These are phyloP conservation scores for Triplophysa yarkandensis DNA, from an alignment of 2,797 vertebrate genomes.

Conservation along the genomic window DNA sequence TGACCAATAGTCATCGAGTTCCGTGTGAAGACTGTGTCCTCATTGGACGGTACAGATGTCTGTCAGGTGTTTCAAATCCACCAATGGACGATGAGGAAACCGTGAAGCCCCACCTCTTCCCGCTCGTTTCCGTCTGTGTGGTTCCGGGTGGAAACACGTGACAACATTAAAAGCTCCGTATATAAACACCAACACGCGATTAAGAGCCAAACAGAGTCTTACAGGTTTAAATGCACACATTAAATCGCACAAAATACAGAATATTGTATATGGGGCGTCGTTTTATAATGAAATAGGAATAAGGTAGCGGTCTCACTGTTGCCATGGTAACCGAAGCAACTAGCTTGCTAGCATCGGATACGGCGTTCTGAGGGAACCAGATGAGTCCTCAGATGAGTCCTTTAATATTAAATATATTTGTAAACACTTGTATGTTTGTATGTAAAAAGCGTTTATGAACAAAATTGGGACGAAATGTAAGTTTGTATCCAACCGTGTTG, in stretches of 20 bases:
- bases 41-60: conserved; percentile 24
- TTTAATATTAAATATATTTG: background rate
- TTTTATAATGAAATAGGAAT: background rate
- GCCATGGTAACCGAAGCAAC: conserved; percentile 44
- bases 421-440: background rate
- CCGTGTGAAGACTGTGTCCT: background rate
- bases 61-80: conserved; percentile 47
- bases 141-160: conserved; percentile 23
- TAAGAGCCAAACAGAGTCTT: background rate
- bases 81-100: conserved; percentile 10
- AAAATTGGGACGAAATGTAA: conserved; percentile 7
- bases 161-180: background rate
- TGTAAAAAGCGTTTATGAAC: background rate
- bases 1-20: conserved; percentile 9
- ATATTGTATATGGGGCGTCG: background rate
- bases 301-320: background rate
- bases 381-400: conserved; percentile 8
- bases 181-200: background rate
- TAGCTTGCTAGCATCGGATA: conserved; percentile 33
- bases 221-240: background rate
- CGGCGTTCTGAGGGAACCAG: background rate
- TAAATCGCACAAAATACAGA: background rate
- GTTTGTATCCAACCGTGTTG: conserved; percentile 3
- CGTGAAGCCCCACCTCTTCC: background rate
- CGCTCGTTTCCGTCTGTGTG: background rate